Evolutionary conservation across 2,888 invertebrate species (phyloP), one percentile per base, ranked within the genome.

Genomic region (Drosophila rubida): DNA sequence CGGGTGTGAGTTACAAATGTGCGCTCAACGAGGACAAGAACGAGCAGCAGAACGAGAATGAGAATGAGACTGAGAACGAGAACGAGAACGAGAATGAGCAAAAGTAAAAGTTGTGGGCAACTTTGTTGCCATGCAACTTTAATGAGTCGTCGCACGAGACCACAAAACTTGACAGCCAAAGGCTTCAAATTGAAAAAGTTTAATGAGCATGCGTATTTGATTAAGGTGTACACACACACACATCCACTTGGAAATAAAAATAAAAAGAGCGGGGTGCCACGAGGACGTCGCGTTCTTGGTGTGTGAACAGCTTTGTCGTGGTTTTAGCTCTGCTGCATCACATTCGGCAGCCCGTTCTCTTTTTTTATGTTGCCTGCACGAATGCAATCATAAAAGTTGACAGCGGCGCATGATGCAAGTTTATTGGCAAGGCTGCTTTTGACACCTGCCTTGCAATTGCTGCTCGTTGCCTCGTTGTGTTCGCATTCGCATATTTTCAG

Each of bases 71-170:
- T 19, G 11, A 16, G 6, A 25, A 35, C 8, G 13, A 62, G 14
- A 25, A 23, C 23, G 14, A 39, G 7, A 25, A 37, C 8, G 35
- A 67, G 57, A 57, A 62, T 57, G 67, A 44, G 45, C 45, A 27
- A 50, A 55, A 55, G 63, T 58, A 55, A 53, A 60, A 75, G 81
- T 78, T 75, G 67, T 58, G 55, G 51, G 14, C 60, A 83, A 83
- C 68, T 87, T 87, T 78, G 82, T 87, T 78, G 85, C 59, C 73
- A 79, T 87, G 82, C 86, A 83, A 87, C 74, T 79, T 83, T 87
- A 87, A 83, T 87, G 79, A 87, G 68, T 68, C 68, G 71, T 64
- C 69, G 71, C 82, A 60, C 62, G 73, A 68, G 72, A 69, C 75
- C 75, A 45, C 71, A 78, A 44, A 81, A 84, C 81, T 78, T 78